Evolutionary conservation across 2,888 invertebrate genomes (phyloP).

Genomic region (Troides aeacus): DNA sequence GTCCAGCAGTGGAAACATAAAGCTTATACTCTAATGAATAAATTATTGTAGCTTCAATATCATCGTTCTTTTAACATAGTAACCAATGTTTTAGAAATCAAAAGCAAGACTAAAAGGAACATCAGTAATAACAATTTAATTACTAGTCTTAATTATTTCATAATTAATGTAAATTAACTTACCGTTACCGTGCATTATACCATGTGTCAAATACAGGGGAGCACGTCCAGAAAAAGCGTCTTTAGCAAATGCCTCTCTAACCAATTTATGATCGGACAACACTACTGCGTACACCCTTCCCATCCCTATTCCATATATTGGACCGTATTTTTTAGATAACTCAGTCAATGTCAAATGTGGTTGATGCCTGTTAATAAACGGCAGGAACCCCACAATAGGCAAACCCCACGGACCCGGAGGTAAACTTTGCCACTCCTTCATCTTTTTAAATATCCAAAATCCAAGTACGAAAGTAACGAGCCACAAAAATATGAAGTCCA

Average conservation of each 20-base stretch:
- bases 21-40: too few relatives aligned
- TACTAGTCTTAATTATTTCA: background rate
- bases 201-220: constrained; percentile 90
- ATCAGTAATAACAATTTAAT: background rate
- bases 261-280: constrained; percentile 85
- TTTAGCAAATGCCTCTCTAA: constrained; percentile 86
- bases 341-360: constrained; percentile 86
- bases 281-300: constrained; percentile 89
- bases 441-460: constrained; percentile 58
- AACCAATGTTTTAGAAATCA: background rate
- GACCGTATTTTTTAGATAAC: constrained; percentile 84
- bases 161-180: constrained; percentile 38
- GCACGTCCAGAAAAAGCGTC: constrained; percentile 88
- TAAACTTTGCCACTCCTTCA: constrained; percentile 66
- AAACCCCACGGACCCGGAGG: constrained; percentile 91
- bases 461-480: constrained; percentile 38
- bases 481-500: constrained; percentile 40
- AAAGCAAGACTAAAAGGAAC: background rate
- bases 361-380: constrained; percentile 83
- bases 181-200: constrained; percentile 94
- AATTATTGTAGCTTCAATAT: background rate
- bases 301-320: constrained; percentile 86
- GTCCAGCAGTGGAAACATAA: too few relatives aligned
- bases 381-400: constrained; percentile 89
- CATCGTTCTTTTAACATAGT: background rate